Conservation (phyloP, 2,888 invertebrate genomes). For the Cheiracanthium punctorium region DNA sequence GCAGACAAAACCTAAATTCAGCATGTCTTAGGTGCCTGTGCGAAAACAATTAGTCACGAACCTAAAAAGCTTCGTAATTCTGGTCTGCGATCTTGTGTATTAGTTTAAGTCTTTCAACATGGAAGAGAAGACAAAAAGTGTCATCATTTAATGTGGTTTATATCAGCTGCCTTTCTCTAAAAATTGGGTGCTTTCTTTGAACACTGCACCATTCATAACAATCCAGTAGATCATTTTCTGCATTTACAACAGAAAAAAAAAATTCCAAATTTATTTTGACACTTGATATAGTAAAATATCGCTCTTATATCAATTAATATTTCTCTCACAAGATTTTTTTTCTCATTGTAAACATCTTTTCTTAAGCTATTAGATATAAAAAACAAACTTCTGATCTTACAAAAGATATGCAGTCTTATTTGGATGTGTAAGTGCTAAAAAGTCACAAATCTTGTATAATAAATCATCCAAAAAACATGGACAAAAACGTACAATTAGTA, state of each 20-base stretch:
- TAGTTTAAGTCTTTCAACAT: slow-evolving; percentile 57
- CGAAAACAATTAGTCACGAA: slow-evolving; percentile 64
- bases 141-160: slow-evolving; percentile 61
- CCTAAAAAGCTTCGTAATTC: slow-evolving; percentile 62
- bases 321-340: slow-evolving; percentile 54
- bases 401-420: slow-evolving; percentile 68
- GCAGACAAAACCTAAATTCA: slow-evolving; percentile 69
- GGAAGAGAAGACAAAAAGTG: slow-evolving; percentile 63
- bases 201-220: slow-evolving; percentile 57
- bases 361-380: slow-evolving; percentile 68
- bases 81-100: slow-evolving; percentile 55
- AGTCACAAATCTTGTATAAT: slow-evolving; percentile 69
- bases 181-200: slow-evolving; percentile 50
- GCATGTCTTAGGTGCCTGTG: slow-evolving; percentile 66
- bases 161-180: slow-evolving; percentile 66
- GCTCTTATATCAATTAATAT: slow-evolving; percentile 47
- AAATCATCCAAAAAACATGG: slow-evolving; percentile 69
- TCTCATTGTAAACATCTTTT: neutral
- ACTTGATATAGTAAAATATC: slow-evolving; percentile 65
- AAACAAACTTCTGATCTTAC: slow-evolving; percentile 62
- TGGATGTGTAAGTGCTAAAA: slow-evolving; percentile 68
- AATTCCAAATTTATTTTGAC: slow-evolving; percentile 55
- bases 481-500: slow-evolving; percentile 58
- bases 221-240: slow-evolving; percentile 43
- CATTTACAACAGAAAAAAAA: slow-evolving; percentile 53